phyloP scores from a whole-genome alignment of 2,888 invertebrate genomes.

The Camptogramma bilineatum region DNA sequence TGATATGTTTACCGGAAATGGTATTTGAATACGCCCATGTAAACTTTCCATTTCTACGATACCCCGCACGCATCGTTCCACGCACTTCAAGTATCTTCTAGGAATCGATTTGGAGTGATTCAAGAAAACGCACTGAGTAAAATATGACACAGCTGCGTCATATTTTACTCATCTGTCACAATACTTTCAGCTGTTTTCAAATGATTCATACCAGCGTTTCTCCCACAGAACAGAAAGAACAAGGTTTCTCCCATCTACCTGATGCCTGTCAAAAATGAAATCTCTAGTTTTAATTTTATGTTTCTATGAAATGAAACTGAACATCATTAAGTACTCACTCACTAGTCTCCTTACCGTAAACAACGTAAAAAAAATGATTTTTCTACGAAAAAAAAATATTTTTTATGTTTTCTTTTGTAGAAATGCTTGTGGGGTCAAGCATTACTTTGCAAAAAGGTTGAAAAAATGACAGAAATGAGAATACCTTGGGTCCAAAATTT shows the following conservation, averaged over 20 bases:
- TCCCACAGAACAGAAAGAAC: too few relatives aligned
- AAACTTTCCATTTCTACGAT: slow-evolving; percentile 41
- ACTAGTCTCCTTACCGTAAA: neutral
- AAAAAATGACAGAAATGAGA: too few relatives aligned
- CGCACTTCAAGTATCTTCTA: slow-evolving; percentile 33
- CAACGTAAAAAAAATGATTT: too few relatives aligned
- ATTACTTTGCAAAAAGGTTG: too few relatives aligned
- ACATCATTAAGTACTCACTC: too few relatives aligned
- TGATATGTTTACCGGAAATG: slow-evolving; percentile 48
- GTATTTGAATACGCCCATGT: slow-evolving; percentile 38
- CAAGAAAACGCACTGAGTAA: neutral
- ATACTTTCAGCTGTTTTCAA: slow-evolving; percentile 1
- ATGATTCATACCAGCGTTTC: slow-evolving; percentile 11
- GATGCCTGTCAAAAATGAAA: too few relatives aligned
- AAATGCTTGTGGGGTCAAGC: too few relatives aligned
- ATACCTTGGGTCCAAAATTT: too few relatives aligned
- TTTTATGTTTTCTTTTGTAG: too few relatives aligned
- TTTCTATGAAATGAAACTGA: too few relatives aligned
- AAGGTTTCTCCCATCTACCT: neutral
- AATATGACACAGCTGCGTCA: neutral
- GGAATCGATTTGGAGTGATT: slow-evolving; percentile 20
- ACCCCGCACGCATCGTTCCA: slow-evolving; percentile 38
- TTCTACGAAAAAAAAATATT: too few relatives aligned
- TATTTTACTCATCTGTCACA: slow-evolving; percentile 8
- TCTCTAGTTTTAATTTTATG: too few relatives aligned